phyloP scores from a whole-genome alignment of 2,888 invertebrate species.

The Bombylius major region DNA sequence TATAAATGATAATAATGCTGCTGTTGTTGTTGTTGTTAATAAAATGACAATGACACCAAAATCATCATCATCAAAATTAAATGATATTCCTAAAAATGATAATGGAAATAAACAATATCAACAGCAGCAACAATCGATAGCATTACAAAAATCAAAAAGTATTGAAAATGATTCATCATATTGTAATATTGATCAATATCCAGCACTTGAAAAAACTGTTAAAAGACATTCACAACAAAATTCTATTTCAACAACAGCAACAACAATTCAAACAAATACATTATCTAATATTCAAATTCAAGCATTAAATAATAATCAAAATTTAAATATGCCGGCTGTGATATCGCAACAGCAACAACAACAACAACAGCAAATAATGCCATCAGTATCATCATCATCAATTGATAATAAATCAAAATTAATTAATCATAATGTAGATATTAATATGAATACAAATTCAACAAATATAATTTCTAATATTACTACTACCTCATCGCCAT shows the following conservation, averaged over 20 bases:
- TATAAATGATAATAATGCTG: not conserved
- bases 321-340: not conserved
- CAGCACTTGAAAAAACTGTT: conserved; percentile 37
- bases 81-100: conserved; percentile 13
- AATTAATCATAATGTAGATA: conserved; percentile 6
- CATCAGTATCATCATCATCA: conserved; percentile 5
- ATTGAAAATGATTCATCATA: conserved; percentile 31
- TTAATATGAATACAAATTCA: not conserved
- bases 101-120: conserved; percentile 1
- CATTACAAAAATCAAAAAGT: conserved; percentile 34
- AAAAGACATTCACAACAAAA: conserved; percentile 24
- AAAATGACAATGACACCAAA: not conserved
- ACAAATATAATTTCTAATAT: conserved; percentile 3
- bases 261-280: not conserved
- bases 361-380: conserved; percentile 3
- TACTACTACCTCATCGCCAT: conserved; percentile 2
- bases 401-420: conserved; percentile 1
- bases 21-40: not conserved
- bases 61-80: conserved; percentile 11
- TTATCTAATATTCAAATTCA: not conserved
- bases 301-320: not conserved
- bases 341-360: conserved; percentile 17
- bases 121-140: not conserved
- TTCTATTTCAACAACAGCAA: not conserved
- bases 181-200: conserved; percentile 36